Base-by-base conservation (phyloP, 2,113 vertebrate genomes). In the Dasypus novemcinctus region DNA sequence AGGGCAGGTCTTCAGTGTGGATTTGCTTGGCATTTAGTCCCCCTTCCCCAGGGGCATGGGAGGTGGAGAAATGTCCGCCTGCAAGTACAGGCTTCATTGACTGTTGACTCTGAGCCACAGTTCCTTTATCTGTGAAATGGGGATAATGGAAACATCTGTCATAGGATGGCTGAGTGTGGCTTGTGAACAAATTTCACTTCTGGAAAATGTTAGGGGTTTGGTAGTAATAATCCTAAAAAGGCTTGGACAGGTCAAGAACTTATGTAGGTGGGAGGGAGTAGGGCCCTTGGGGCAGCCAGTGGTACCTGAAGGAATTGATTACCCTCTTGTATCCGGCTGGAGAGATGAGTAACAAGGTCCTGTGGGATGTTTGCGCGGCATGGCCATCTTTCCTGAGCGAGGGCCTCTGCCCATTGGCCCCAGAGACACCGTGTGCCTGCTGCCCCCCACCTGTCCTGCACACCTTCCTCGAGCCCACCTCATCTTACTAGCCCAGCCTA, bases 401-500 rank as follows among this genome's bases (percentile, higher is more conserved):
- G 75, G 71, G 38, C 8, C 15, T 46, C 49, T 86, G 52, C 43
- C 15, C 36, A 14, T 27, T 12, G 68, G 21, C 68, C 36, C 61
- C 12, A 49, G 41, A 15, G 20, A 11, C 25, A 13, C 66, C 0
- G 3, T 12, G 49, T 54, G 71, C 63, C n/a, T 36, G 49, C 52
- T 36, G 46, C 64, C 33, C 12, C 7, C 36, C 14, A 17, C 64
- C 29, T 8, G 18, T 61, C 1, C 7, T 31, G 59, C 25, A 21
- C 13, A 11, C 15, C 2, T 4, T 0, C 43, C 17, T 15, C 38
- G 41, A 5, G 23, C 4, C 25, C 23, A 33, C 25, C 11, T 9
- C 20, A n/a, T 83, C 49, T 87, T n/a, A 15, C 11, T 63, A 41
- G 20, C 64, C 27, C 25, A 41, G 33, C n/a, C 68, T 46, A 23